Evolutionary conservation across 2,113 vertebrate species (phyloP).

Genomic region (Steatornis caripensis): DNA sequence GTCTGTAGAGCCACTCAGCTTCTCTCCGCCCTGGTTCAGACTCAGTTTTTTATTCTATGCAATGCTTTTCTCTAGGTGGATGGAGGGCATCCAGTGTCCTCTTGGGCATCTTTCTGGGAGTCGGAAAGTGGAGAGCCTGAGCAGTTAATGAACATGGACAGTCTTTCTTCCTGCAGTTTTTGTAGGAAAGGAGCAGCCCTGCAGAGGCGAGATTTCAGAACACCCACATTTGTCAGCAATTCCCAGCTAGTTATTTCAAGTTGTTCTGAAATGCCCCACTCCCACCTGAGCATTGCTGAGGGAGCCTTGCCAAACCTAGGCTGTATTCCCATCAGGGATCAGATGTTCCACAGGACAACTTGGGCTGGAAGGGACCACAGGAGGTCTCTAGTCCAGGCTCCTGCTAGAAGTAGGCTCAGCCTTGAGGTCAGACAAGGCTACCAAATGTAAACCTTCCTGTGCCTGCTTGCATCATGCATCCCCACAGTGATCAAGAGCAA

Average conservation of each 20-base stretch:
- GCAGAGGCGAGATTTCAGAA: not conserved
- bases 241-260: not conserved
- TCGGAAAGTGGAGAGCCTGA: not conserved
- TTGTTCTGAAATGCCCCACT: not conserved
- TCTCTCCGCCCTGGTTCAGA: not conserved
- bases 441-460: too few species aligned
- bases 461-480: too few species aligned
- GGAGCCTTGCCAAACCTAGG: not conserved
- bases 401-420: not conserved
- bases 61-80: not conserved
- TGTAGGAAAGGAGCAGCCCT: not conserved
- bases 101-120: not conserved
- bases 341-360: not conserved
- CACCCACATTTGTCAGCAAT: not conserved
- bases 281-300: not conserved
- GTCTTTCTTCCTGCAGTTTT: not conserved
- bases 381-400: not conserved
- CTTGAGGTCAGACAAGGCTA: not conserved
- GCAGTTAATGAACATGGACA: not conserved
- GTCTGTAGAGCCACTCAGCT: not conserved
- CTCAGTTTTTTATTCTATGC: not conserved
- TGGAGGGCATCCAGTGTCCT: not conserved
- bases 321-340: not conserved
- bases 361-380: not conserved
- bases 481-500: too few species aligned